A percentile compares a stretch with the other conserved stretches of the same genome.
These are phyloP conservation scores for Heliconius charithonia DNA, from an alignment of 2,888 invertebrate genomes.

Conservation along the genomic window DNA sequence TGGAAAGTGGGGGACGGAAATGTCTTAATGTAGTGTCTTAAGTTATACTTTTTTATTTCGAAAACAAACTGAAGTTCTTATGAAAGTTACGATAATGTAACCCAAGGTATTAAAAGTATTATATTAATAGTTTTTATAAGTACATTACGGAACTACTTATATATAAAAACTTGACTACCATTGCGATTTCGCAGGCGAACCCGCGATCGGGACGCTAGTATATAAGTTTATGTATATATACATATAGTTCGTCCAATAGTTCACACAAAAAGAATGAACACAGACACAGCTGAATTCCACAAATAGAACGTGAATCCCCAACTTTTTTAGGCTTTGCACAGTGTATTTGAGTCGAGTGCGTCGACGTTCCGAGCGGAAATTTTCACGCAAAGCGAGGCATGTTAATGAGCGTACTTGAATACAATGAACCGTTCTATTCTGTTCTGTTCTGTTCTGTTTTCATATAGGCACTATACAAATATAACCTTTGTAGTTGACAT, in stretches of 20 bases:
- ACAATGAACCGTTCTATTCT: conserved; percentile 59
- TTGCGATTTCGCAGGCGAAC: too few relatives aligned
- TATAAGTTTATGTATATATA: not conserved
- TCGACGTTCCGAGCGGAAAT: conserved; percentile 49
- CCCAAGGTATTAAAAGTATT: too few relatives aligned
- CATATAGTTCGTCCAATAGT: not conserved
- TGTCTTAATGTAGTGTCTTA: too few relatives aligned
- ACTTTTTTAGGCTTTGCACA: conserved; percentile 42
- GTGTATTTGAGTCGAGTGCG: conserved; percentile 51
- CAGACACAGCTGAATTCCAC: conserved; percentile 14
- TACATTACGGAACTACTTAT: too few relatives aligned
- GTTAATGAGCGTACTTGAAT: conserved; percentile 66
- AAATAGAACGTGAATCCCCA: conserved; percentile 22
- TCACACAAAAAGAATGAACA: conserved; percentile 7
- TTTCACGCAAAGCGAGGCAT: conserved; percentile 52
- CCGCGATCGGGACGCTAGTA: too few relatives aligned
- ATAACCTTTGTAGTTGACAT: conserved; percentile 42
- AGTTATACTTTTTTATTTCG: too few relatives aligned
- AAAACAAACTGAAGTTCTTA: too few relatives aligned
- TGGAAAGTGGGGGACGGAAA: too few relatives aligned
- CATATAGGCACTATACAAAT: conserved; percentile 8
- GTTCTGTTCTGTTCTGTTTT: conserved; percentile 56
- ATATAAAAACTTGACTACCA: too few relatives aligned
- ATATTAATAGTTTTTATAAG: too few relatives aligned
- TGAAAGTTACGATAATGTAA: too few relatives aligned